Base-by-base conservation (phyloP, 2,888 invertebrate species). In the Clostera curtula region DNA sequence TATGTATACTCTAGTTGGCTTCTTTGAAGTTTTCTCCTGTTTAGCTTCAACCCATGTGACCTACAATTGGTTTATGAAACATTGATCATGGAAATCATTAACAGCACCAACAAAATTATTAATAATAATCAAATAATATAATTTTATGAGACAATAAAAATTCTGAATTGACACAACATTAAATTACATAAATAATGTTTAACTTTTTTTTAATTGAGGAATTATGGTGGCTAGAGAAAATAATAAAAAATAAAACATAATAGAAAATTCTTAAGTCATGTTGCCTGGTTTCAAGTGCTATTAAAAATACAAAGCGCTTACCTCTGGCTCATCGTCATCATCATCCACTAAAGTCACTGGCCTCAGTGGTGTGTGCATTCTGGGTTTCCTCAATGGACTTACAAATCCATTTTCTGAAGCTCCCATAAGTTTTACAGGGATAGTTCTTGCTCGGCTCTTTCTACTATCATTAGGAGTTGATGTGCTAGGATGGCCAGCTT, bases 391-490 rank as follows among this genome's bases (percentile, higher is more conserved):
- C 0, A 44, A 31, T 1, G 74, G 68, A 24, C 70, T 65, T 3
- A 53, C 41, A 0, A 59, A 40, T 0, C 63, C 60, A 50, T 69
- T 75, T 33, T 68, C 64, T 2, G 54, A 44, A 1, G 59, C 33
- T 22, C 59, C 59, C n/a, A 72, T 44, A 3, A 71, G 36, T 36
- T 68, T 65, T 12, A 79, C 40, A 1, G 77, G 76, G 12, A 72
- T 56, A 17, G 55, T 44, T 19, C 65, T 48, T 4, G 58, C 43
- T 31, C 64, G 42, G 25, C 42, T 50, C 23, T 50, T 70, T 6
- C 41, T 40, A 5, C 52, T 19, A 7, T 69, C 67, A 27, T 63
- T 66, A 2, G 82, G 82, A n/a, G 84, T 83, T 2, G 84, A 84
- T 6, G 84, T 82, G 37, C 77, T 80, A 0, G 83, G 74, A 33